Percentiles rank a stretch among this genome's conserved stretches.
Evolutionary conservation across 1,140 invertebrate genomes (phyloP).

Genomic region (Bactericera cockerelli): DNA sequence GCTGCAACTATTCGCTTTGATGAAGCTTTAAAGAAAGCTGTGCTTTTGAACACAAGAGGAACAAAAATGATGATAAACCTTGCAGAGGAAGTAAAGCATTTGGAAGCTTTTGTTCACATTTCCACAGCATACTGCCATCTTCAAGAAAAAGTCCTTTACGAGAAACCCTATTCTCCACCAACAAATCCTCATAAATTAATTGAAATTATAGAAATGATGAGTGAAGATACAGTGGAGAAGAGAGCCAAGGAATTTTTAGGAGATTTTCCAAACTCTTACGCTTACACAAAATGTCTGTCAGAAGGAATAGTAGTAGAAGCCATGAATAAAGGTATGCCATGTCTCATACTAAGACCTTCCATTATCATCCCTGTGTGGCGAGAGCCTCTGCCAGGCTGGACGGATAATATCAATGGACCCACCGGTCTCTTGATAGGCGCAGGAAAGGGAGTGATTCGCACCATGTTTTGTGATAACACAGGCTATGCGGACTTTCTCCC

Average conservation of each 20-base stretch:
- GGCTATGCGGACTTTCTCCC: slow-evolving; percentile 73
- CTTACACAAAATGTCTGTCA: slow-evolving; percentile 77
- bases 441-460: slow-evolving; percentile 70
- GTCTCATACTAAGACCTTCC: slow-evolving; percentile 75
- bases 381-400: slow-evolving; percentile 75
- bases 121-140: slow-evolving; percentile 48
- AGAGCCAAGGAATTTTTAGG: slow-evolving; percentile 62
- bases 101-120: slow-evolving; percentile 42
- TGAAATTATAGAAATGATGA: slow-evolving; percentile 73
- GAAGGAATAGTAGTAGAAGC: slow-evolving; percentile 62
- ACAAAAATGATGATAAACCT: slow-evolving; percentile 56
- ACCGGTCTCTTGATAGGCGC: slow-evolving; percentile 58
- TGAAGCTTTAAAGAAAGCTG: slow-evolving; percentile 51
- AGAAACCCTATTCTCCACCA: slow-evolving; percentile 67
- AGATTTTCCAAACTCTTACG: slow-evolving; percentile 76
- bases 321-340: slow-evolving; percentile 52
- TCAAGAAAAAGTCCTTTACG: slow-evolving; percentile 43
- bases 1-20: slow-evolving; percentile 79
- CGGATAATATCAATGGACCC: slow-evolving; percentile 83
- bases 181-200: slow-evolving; percentile 79
- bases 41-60: slow-evolving; percentile 56
- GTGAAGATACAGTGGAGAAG: slow-evolving; percentile 52
- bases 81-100: slow-evolving; percentile 53
- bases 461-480: slow-evolving; percentile 62
- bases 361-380: slow-evolving; percentile 71